Evolutionary conservation across 2,113 vertebrate genomes (phyloP), one percentile per base, ranked within the genome.

Genomic region (Sus scrofa): DNA sequence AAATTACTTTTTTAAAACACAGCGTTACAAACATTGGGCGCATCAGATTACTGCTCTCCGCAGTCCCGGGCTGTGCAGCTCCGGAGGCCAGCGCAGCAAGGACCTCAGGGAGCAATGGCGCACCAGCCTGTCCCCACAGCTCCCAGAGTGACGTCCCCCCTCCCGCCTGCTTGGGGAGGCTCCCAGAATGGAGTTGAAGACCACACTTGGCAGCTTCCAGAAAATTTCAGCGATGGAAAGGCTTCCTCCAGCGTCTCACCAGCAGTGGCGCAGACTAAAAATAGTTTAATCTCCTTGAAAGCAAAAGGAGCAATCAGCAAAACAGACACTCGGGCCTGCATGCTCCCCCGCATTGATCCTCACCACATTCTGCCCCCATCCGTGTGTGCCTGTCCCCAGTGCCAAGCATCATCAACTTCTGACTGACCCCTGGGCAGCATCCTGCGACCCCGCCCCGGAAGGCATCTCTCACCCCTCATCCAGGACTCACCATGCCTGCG

Each of bases 1-100:
- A 99, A 99, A 99, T 99, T 98, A 98, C 98, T 98, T 99, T 98
- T 98, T 98, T 97, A 83, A 97, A 98, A 97, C 96, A 97, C 4
- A 0, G 97, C 63, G 87, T 98, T 98, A 97, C 97, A 98, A 98
- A 97, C 96, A 93, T 96, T 58, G 52, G 96, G 98, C 90, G 94
- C 98, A 98, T 98, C 97, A 96, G 97, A 98, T 97, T 98, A 98
- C 83, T 97, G 97, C 97, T 97, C 97, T 93, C 75, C 1, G 4
- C 24, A 39, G 95, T 83, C 94, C 77, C 39, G 91, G 93, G 86
- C 91, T 4, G 6, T 22, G 10, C 0, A 18, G 88, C 75, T 82
- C 22, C 9, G 2, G 81, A 95, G 90, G 75, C 90, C 71, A 65
- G 77, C 0, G 5, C 39, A 11, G 85, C 75, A 50, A 92, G 93